A percentile compares a stretch with the other conserved stretches of the same genome.
These are phyloP conservation scores for Dorcus hopei DNA, from an alignment of 2,888 invertebrate genomes.

Conservation along the genomic window DNA sequence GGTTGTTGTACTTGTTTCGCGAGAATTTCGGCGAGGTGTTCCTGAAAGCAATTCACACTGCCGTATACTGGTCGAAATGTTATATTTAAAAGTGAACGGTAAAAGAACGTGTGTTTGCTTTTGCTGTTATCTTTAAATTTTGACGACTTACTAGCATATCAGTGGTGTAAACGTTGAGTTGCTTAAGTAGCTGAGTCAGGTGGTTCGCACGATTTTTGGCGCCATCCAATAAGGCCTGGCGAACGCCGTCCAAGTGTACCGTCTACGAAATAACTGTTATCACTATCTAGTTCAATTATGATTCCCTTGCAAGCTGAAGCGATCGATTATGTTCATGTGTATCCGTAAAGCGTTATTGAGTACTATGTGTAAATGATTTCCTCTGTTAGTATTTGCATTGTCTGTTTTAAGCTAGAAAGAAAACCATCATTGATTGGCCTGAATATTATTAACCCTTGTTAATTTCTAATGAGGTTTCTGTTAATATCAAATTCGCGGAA, in stretches of 20 bases:
- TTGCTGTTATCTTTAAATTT: not conserved
- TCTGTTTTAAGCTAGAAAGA: conserved; percentile 10
- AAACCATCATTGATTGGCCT: conserved; percentile 1
- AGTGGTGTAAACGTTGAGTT: conserved; percentile 54
- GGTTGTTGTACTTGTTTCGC: conserved; percentile 17
- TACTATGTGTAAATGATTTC: conserved; percentile 34
- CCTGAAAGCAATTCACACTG: conserved; percentile 27
- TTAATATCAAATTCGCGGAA: too few relatives aligned
- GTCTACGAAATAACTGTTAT: conserved; percentile 46
- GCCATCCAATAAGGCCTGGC: conserved; percentile 53
- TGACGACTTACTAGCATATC: conserved; percentile 52
- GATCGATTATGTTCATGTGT: conserved; percentile 32
- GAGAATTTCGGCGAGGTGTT: conserved; percentile 35
- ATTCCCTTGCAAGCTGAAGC: conserved; percentile 27
- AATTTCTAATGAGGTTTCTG: too few relatives aligned
- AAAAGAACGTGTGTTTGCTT: not conserved
- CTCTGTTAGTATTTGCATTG: conserved; percentile 25
- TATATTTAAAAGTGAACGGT: not conserved
- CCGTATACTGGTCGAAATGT: not conserved
- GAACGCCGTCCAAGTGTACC: conserved; percentile 59
- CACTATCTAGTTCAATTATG: conserved; percentile 20
- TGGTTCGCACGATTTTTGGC: conserved; percentile 51
- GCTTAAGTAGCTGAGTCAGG: conserved; percentile 51
- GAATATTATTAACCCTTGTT: too few relatives aligned
- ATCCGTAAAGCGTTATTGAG: conserved; percentile 37